phyloP scores from a whole-genome alignment of 2,113 vertebrate genomes.

The Campylomormyrus numenius region DNA sequence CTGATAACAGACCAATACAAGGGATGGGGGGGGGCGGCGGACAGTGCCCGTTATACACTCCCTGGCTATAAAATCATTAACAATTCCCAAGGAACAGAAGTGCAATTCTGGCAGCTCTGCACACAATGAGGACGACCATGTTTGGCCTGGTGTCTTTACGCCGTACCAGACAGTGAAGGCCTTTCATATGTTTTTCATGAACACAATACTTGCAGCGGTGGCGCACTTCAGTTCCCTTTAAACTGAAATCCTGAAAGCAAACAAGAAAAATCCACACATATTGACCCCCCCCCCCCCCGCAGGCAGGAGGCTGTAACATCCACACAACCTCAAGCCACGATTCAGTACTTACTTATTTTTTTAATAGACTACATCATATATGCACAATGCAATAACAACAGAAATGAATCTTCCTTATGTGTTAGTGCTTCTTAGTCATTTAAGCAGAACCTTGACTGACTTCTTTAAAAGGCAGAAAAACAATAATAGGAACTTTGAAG shows the following conservation, averaged over 20 bases:
- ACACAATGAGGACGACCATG: neutral
- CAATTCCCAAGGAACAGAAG: neutral
- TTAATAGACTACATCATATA: neutral
- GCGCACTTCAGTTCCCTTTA: no score
- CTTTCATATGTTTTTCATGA: neutral
- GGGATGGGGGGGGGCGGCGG: neutral
- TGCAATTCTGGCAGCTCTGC: neutral
- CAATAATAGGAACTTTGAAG: neutral
- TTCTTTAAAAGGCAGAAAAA: neutral
- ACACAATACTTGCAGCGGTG: neutral
- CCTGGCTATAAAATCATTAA: neutral
- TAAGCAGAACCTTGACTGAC: neutral
- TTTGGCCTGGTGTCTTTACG: neutral
- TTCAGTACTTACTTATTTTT: neutral
- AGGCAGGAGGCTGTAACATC: neutral
- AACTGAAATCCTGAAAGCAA: neutral
- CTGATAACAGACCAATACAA: neutral
- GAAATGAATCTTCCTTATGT: neutral
- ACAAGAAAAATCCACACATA: neutral
- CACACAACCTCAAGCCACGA: neutral
- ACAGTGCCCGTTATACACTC: neutral
- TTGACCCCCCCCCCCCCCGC: neutral
- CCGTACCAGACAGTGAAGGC: neutral
- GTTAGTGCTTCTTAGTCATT: neutral
- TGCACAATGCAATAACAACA: neutral